Evolutionary conservation across 2,113 vertebrate genomes (phyloP).

Genomic region (Regulus satrapa): DNA sequence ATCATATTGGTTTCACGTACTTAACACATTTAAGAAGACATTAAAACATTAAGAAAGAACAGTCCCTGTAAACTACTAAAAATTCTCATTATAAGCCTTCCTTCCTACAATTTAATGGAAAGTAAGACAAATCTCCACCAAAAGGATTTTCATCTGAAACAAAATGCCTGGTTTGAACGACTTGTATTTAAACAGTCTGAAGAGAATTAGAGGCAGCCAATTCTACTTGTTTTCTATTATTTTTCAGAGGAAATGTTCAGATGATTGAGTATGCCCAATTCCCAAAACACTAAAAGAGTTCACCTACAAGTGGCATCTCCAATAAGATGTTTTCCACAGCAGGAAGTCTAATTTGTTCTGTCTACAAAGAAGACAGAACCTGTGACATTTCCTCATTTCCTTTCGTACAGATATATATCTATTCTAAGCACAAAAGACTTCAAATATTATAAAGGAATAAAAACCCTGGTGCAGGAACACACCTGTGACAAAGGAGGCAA

Average conservation of each 20-base stretch:
- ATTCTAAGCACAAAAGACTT: neutral
- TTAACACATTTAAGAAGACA: neutral
- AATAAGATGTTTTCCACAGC: neutral
- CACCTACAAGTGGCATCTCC: neutral
- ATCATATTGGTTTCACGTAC: neutral
- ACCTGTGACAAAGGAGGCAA: conserved; percentile 26
- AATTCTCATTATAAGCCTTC: neutral
- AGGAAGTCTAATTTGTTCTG: neutral
- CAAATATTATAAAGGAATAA: neutral
- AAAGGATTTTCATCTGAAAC: neutral
- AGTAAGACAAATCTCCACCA: neutral
- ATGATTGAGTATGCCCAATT: neutral
- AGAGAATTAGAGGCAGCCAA: neutral
- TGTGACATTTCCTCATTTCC: neutral
- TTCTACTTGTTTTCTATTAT: neutral
- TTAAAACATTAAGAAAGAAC: neutral
- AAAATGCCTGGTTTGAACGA: neutral
- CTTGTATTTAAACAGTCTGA: neutral
- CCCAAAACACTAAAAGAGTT: neutral
- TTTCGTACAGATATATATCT: neutral
- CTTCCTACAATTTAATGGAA: neutral
- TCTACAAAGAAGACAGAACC: neutral
- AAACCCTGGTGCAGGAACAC: conserved; percentile 34
- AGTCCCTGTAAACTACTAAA: neutral
- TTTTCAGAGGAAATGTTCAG: neutral